Evolutionary conservation across 1,140 invertebrate species (phyloP), one percentile per base, ranked within the genome.

Genomic region (Atopsyche davidsoni): DNA sequence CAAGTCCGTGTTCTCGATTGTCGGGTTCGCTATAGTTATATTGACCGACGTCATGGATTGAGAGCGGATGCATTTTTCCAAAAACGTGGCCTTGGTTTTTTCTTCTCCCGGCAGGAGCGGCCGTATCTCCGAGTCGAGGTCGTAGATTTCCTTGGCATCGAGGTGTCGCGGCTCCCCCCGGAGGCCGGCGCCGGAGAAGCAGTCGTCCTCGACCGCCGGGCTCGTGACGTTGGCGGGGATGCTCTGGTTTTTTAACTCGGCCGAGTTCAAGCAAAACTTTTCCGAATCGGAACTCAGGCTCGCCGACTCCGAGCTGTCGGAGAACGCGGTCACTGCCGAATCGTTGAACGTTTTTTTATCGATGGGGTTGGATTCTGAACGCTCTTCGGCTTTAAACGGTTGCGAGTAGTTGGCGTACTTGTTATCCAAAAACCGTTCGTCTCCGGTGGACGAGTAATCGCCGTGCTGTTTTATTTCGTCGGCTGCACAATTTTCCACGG

Each of bases 1-100:
- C 51, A 78, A 62, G 51, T 73, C 70, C 4, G 74, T 66, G 49
- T 82, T 83, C 56, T 83, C 79, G 50, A 83, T 79, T 40, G 75
- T 76, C 0, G 80, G 80, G 70, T 81, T 82, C 4, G 79, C 75
- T 49, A 83, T 82, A 17, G 80, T 81, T 55, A 82, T 82, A 58
- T 81, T 82, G 16, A 82, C 80, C 11, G 79, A 79, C 9, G 77
- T 79, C 62, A 79, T 77, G 0, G 73, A 77, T 43, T 76, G 76
- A 0, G 75, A 74, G 25, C 76, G 65, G 6, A 73, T 72, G 7
- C 75, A 75, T 38, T 64, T 68, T 18, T 71, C 71, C 42, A 18
- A 28, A 11, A 9, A 6, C 4, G 16, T 32, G 2, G 10, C 16
- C 10, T 4, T 36, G 1, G 42, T 21, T 41, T 57, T 57, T 3